Percentiles rank a stretch among this genome's conserved stretches.
Conservation (phyloP, 2,888 invertebrate species). For the Catocala fraxini region DNA sequence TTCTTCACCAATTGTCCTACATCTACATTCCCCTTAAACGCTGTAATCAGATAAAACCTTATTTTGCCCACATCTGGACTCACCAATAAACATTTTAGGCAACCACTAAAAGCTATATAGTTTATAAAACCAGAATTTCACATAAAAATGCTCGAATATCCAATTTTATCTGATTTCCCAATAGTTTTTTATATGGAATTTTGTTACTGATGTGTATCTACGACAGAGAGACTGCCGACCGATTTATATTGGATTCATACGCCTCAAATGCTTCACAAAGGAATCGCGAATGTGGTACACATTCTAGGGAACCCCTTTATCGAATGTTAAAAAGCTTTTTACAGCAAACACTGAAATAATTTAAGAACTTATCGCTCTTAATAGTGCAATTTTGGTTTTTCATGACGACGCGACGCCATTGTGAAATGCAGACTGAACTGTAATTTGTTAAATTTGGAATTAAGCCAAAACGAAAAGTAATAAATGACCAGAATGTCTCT, state of each 20-base stretch:
- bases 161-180: slow-evolving; percentile 39
- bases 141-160: slow-evolving; percentile 26
- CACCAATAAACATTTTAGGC: slow-evolving; percentile 11
- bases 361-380: slow-evolving; percentile 22
- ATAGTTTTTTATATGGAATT: slow-evolving; percentile 44
- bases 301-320: slow-evolving; percentile 48
- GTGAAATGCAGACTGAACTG: not conserved
- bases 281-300: slow-evolving; percentile 55
- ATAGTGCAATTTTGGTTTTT: not conserved
- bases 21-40: slow-evolving; percentile 1
- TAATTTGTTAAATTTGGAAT: too few species aligned
- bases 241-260: slow-evolving; percentile 72
- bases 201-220: slow-evolving; percentile 41
- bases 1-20: not conserved
- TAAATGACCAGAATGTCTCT: too few species aligned
- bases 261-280: slow-evolving; percentile 64
- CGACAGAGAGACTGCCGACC: slow-evolving; percentile 44
- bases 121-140: slow-evolving; percentile 23
- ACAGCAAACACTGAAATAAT: slow-evolving; percentile 55
- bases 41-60: slow-evolving; percentile 27
- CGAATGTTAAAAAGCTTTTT: slow-evolving; percentile 40
- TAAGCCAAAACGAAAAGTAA: too few species aligned
- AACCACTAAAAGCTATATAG: slow-evolving; percentile 4
- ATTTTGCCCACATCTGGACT: slow-evolving; percentile 18
- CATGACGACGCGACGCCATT: not conserved